A percentile compares a stretch with the other conserved stretches of the same genome.
phyloP scores from a whole-genome alignment of 2,888 invertebrate genomes.

The Xylota segnis region DNA sequence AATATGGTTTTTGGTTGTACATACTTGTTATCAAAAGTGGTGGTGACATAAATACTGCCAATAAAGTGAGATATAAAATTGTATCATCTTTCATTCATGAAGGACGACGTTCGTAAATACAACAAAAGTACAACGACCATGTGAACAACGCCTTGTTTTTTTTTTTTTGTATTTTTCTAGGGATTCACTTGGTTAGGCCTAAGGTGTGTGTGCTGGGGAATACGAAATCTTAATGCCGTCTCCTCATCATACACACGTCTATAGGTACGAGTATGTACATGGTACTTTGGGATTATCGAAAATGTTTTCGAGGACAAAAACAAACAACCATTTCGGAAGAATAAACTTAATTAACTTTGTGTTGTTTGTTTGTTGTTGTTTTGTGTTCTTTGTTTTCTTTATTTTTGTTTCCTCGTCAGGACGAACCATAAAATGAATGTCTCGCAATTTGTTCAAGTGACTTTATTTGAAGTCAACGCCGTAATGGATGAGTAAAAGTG shows the following conservation, averaged over 20 bases:
- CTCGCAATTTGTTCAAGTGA: constrained; percentile 44
- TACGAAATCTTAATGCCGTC: neutral
- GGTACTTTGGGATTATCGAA: constrained; percentile 47
- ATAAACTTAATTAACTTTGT: constrained; percentile 63
- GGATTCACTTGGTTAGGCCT: neutral
- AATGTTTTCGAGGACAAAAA: constrained; percentile 18
- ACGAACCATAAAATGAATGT: constrained; percentile 40
- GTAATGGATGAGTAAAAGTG: constrained; percentile 17
- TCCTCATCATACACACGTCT: neutral
- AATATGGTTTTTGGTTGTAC: constrained; percentile 28
- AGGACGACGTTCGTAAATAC: constrained; percentile 6
- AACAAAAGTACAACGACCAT: neutral
- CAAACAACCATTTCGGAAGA: constrained; percentile 44
- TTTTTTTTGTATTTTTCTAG: neutral
- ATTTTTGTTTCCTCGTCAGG: constrained; percentile 15
- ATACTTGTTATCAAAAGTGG: constrained; percentile 5
- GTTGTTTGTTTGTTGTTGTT: constrained; percentile 39
- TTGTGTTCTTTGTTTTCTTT: neutral
- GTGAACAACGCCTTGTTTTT: constrained; percentile 4
- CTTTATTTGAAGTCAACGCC: constrained; percentile 32
- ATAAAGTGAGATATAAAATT: constrained; percentile 14
- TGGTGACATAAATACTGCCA: constrained; percentile 16
- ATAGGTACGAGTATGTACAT: no score
- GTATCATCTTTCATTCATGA: neutral
- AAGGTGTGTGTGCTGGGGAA: constrained; percentile 17